phyloP scores from a whole-genome alignment of 2,888 invertebrate species.

The Tinea semifulvella region DNA sequence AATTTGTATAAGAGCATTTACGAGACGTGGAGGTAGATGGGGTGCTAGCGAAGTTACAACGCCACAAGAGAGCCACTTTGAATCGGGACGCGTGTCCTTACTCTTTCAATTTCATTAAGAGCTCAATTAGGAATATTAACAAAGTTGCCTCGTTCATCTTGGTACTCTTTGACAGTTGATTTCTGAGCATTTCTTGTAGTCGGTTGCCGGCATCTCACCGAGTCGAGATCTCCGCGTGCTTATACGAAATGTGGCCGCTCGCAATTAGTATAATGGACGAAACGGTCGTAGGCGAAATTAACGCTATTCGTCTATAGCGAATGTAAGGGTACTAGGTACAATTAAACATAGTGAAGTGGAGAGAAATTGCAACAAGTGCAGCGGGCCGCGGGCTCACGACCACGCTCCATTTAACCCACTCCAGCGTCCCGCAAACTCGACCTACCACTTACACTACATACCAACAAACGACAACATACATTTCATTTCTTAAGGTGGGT shows the following conservation, averaged over 20 bases:
- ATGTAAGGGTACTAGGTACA: slow-evolving; percentile 49
- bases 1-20: slow-evolving; percentile 59
- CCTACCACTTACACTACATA: slow-evolving; percentile 10
- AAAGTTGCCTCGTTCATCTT: slow-evolving; percentile 51
- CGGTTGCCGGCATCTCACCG: slow-evolving; percentile 44
- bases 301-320: slow-evolving; percentile 52
- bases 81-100: slow-evolving; percentile 48
- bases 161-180: slow-evolving; percentile 52
- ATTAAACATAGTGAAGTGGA: slow-evolving; percentile 51
- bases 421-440: slow-evolving; percentile 18
- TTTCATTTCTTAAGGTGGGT: slow-evolving; percentile 6
- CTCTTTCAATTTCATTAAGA: slow-evolving; percentile 64
- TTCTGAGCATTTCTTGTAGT: slow-evolving; percentile 46
- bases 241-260: slow-evolving; percentile 54
- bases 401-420: slow-evolving; percentile 59
- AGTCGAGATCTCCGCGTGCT: too few species aligned
- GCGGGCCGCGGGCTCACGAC: slow-evolving; percentile 34
- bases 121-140: slow-evolving; percentile 63
- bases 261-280: slow-evolving; percentile 65
- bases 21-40: slow-evolving; percentile 31
- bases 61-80: slow-evolving; percentile 32
- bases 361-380: slow-evolving; percentile 63
- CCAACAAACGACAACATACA: not conserved
- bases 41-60: slow-evolving; percentile 25
- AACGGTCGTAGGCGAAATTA: slow-evolving; percentile 45